Evolutionary conservation across 2,797 vertebrate species (phyloP).

Genomic region (Poecilia picta): DNA sequence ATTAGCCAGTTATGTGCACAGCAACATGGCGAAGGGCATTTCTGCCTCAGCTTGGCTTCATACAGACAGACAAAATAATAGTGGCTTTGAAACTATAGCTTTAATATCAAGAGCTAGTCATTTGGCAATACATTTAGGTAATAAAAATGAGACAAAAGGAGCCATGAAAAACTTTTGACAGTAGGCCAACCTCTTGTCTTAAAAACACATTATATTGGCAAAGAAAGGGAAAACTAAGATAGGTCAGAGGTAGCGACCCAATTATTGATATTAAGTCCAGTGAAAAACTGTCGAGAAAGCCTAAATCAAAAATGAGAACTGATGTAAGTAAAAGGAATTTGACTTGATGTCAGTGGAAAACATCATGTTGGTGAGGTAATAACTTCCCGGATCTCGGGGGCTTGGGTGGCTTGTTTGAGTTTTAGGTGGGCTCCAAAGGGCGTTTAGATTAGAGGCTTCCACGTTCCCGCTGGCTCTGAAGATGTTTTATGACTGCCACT

Average conservation of each 20-base stretch:
- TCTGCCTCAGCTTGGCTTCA: background rate
- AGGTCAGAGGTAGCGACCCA: constrained; percentile 5
- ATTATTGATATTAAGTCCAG: constrained; percentile 19
- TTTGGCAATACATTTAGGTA: background rate
- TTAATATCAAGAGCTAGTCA: background rate
- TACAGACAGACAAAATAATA: background rate
- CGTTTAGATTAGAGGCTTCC: constrained; percentile 33
- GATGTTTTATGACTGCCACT: constrained; percentile 32
- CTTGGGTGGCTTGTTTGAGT: constrained; percentile 54
- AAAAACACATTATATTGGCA: background rate
- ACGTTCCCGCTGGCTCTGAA: constrained; percentile 35
- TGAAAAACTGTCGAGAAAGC: constrained; percentile 16
- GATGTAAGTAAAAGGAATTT: background rate
- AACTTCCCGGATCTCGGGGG: constrained; percentile 41
- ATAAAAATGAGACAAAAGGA: background rate
- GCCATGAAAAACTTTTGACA: background rate
- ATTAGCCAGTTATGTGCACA: background rate
- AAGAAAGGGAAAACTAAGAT: background rate
- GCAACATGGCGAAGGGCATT: background rate
- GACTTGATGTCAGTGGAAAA: constrained; percentile 29
- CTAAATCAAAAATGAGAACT: background rate
- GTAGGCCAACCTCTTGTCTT: too few relatives aligned
- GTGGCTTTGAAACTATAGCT: background rate
- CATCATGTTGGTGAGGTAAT: constrained; percentile 34
- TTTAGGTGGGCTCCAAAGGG: constrained; percentile 50